These are phyloP conservation scores for Anabacerthia variegaticeps DNA, from an alignment of 2,797 vertebrate genomes.

Conservation along the genomic window DNA sequence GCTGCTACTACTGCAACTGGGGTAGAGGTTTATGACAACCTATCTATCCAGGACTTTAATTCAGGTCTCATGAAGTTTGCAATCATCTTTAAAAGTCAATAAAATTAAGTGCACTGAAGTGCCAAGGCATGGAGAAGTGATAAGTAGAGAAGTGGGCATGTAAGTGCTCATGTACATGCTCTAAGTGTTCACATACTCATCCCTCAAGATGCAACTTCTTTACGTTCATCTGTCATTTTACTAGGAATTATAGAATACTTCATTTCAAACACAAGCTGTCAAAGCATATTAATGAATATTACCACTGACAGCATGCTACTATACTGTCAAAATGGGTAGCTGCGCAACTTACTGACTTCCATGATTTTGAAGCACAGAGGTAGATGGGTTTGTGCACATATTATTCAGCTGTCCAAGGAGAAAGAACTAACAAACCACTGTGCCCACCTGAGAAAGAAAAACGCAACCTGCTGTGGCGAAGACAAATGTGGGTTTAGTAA, in stretches of 20 bases:
- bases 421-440: slow-evolving; percentile 25
- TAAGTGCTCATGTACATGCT: not conserved
- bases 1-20: not conserved
- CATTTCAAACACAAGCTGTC: not conserved
- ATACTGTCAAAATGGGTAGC: not conserved
- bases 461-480: not conserved
- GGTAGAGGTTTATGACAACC: not conserved
- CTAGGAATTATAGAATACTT: not conserved
- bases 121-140: not conserved
- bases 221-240: not conserved
- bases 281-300: not conserved
- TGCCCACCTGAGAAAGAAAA: not conserved
- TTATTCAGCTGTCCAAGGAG: slow-evolving; percentile 1
- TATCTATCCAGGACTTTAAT: not conserved
- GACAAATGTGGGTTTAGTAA: not conserved
- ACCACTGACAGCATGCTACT: not conserved
- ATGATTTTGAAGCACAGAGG: not conserved
- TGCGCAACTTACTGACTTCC: not conserved
- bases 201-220: not conserved
- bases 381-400: not conserved
- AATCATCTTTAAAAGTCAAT: not conserved
- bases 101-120: not conserved
- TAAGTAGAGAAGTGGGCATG: not conserved
- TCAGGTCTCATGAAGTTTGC: not conserved
- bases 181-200: not conserved